phyloP scores from a whole-genome alignment of 2,797 vertebrate genomes.

The Eidolon dupreanum region DNA sequence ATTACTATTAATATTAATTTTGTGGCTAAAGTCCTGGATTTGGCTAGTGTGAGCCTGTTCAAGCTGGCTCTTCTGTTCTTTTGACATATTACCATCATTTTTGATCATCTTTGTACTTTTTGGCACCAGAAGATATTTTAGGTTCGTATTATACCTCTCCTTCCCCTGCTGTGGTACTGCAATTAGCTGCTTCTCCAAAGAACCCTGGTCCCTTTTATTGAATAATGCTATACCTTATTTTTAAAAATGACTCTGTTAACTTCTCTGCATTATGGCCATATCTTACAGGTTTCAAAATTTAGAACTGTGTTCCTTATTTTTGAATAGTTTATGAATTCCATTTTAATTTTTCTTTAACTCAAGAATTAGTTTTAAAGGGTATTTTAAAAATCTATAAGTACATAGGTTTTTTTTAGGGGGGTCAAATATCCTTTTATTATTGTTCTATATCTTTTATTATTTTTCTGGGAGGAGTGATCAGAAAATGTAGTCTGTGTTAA shows the following conservation, averaged over 20 bases:
- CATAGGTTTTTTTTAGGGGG: background rate
- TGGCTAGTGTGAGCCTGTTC: background rate
- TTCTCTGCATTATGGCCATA: background rate
- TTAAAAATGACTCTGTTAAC: background rate
- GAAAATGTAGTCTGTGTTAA: background rate
- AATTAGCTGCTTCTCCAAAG: background rate
- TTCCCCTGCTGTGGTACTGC: background rate
- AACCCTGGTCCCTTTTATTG: background rate
- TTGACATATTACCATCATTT: background rate
- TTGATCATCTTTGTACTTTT: background rate
- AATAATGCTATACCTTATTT: background rate
- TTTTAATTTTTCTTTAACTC: background rate
- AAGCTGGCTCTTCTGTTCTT: background rate
- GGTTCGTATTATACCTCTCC: background rate
- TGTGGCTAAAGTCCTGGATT: background rate
- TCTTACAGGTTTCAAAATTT: background rate
- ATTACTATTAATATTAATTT: background rate
- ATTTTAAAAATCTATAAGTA: background rate
- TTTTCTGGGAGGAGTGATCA: background rate
- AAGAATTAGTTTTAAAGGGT: background rate
- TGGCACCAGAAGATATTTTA: background rate
- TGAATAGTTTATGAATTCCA: background rate
- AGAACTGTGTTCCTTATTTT: background rate
- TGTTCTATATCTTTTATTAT: background rate
- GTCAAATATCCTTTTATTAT: background rate